Conservation (phyloP, 2,888 invertebrate genomes). For the Drosophila engyochracea region DNA sequence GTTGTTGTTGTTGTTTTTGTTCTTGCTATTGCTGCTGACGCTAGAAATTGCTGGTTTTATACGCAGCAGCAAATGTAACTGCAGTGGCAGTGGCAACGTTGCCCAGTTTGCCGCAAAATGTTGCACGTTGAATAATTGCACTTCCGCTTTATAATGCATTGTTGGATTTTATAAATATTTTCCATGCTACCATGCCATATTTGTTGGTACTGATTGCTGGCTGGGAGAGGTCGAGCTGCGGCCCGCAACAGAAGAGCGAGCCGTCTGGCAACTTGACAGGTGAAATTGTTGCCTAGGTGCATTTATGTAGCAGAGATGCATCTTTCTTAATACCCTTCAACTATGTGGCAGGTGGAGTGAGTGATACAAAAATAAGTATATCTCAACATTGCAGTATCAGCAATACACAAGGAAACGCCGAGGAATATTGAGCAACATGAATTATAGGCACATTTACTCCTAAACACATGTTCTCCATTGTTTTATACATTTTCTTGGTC, state of each 20-base stretch:
- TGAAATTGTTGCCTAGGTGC: conserved; percentile 58
- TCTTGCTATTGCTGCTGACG: conserved; percentile 42
- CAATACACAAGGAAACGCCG: neutral
- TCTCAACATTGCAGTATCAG: conserved; percentile 17
- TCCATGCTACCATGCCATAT: conserved; percentile 58
- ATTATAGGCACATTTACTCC: neutral
- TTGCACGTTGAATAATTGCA: conserved; percentile 82
- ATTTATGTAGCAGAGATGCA: conserved; percentile 28
- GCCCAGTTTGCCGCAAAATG: conserved; percentile 73
- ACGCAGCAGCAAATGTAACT: conserved; percentile 53
- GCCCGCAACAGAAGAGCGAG: conserved; percentile 12
- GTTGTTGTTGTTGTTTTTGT: conserved; percentile 26
- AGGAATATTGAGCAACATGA: neutral
- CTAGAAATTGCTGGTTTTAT: conserved; percentile 79
- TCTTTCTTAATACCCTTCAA: conserved; percentile 9
- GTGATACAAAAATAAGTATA: neutral
- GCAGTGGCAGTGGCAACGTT: conserved; percentile 31
- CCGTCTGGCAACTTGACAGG: conserved; percentile 51
- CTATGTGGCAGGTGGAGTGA: conserved; percentile 1
- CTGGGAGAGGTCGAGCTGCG: conserved; percentile 38
- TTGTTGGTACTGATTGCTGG: conserved; percentile 30
- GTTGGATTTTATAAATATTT: conserved; percentile 81
- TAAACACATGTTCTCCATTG: neutral
- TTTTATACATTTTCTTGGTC: too few relatives aligned
- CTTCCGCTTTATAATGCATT: conserved; percentile 80